These are phyloP conservation scores for Diprion similis DNA, from an alignment of 1,140 invertebrate genomes.

Conservation along the genomic window DNA sequence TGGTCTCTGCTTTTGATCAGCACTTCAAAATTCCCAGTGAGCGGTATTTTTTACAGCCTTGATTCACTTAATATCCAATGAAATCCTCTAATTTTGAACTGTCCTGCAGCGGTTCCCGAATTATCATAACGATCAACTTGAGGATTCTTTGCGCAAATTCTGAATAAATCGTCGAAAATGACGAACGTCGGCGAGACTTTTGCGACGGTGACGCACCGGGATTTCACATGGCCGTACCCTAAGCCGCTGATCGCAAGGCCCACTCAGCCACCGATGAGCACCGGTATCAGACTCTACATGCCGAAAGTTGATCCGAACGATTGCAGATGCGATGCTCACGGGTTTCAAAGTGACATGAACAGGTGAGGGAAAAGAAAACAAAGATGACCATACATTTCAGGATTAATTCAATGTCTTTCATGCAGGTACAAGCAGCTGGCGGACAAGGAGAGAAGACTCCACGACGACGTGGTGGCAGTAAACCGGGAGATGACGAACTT, in stretches of 20 bases:
- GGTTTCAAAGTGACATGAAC: conserved; percentile 26
- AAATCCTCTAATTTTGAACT: no score
- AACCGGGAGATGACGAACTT: conserved; percentile 65
- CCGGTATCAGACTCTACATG: conserved; percentile 46
- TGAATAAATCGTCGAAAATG: conserved; percentile 28
- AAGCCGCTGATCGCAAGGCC: conserved; percentile 60
- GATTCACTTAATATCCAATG: no score
- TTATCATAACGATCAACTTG: no score
- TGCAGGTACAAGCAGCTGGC: conserved; percentile 64
- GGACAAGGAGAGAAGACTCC: conserved; percentile 64
- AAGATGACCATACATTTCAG: conserved; percentile 42
- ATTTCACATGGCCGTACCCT: conserved; percentile 66
- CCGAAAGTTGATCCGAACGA: conserved; percentile 31
- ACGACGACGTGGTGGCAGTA: conserved; percentile 60
- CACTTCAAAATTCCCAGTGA: no score
- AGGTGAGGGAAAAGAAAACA: conserved; percentile 27
- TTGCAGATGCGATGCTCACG: conserved; percentile 36
- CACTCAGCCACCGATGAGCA: conserved; percentile 31
- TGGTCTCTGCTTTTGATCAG: neutral
- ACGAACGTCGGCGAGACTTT: conserved; percentile 48
- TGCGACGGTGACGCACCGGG: conserved; percentile 54
- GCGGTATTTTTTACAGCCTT: no score
- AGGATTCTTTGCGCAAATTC: neutral
- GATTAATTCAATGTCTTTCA: conserved; percentile 64
- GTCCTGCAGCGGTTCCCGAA: no score